Percentiles rank a stretch among this genome's conserved stretches.
phyloP scores from a whole-genome alignment of 2,113 vertebrate genomes.

The Seriola dumerili region DNA sequence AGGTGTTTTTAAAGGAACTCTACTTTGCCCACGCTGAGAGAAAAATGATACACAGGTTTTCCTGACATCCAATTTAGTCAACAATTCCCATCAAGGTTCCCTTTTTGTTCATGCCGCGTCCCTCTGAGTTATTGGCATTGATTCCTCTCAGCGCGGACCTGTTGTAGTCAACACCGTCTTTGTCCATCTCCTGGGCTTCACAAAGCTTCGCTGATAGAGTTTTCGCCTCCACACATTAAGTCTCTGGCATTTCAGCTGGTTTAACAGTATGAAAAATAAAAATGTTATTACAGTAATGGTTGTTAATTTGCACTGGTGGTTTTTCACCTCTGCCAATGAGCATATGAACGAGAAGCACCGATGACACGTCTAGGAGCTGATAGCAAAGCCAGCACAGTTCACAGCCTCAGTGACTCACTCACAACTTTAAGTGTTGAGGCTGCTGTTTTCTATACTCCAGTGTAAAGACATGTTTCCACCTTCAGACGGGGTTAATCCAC shows the following conservation, averaged over 20 bases:
- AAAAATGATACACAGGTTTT: constrained; percentile 6
- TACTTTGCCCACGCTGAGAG: not conserved
- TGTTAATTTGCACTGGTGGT: not conserved
- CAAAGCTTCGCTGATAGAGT: not conserved
- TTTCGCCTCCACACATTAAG: not conserved
- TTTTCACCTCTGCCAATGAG: not conserved
- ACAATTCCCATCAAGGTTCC: constrained; percentile 5
- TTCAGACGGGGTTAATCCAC: no score
- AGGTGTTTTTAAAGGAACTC: not conserved
- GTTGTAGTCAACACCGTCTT: not conserved
- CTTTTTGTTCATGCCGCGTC: constrained; percentile 6
- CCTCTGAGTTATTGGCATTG: constrained; percentile 19
- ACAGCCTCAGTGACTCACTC: no score
- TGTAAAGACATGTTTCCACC: no score
- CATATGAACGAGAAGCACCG: not conserved
- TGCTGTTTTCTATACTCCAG: no score
- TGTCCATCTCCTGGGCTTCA: not conserved
- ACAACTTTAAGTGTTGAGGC: no score
- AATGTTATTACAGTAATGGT: not conserved
- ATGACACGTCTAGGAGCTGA: not conserved
- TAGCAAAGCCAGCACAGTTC: not conserved
- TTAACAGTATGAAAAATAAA: not conserved
- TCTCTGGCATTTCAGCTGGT: not conserved
- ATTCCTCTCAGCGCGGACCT: constrained; percentile 4
- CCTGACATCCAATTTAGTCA: constrained; percentile 15